phyloP scores from a whole-genome alignment of 2,888 invertebrate species.

The Caenorhabditis sulstoni region DNA sequence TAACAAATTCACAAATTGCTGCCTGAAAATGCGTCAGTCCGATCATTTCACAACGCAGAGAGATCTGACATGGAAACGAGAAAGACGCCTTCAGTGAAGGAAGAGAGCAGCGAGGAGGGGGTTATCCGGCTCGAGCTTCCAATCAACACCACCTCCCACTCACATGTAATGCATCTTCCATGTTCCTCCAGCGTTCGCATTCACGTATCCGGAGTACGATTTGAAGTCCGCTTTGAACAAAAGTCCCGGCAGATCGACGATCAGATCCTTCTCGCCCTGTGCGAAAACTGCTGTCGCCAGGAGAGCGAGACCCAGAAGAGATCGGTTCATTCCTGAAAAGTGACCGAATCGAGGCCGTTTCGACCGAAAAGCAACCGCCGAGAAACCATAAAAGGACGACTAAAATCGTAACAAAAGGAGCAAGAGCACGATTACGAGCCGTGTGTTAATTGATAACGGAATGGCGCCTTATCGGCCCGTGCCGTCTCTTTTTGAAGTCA shows the following conservation, averaged over 20 bases:
- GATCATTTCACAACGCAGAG: too few relatives aligned
- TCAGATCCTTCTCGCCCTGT: slow-evolving; percentile 62
- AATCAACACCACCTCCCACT: too few relatives aligned
- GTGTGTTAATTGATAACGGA: too few relatives aligned
- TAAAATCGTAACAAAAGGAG: slow-evolving; percentile 4
- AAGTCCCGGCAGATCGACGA: slow-evolving; percentile 81
- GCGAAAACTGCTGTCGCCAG: slow-evolving; percentile 24
- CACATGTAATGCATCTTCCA: slow-evolving; percentile 82
- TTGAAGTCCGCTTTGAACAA: slow-evolving; percentile 80
- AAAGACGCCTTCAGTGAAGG: too few relatives aligned
- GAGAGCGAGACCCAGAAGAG: slow-evolving; percentile 34
- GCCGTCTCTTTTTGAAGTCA: neutral
- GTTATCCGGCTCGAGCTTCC: too few relatives aligned
- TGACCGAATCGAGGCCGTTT: neutral
- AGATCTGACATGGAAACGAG: too few relatives aligned
- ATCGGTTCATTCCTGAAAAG: slow-evolving; percentile 41
- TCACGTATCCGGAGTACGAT: slow-evolving; percentile 82
- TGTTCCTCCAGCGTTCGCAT: slow-evolving; percentile 80
- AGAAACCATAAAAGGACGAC: neutral
- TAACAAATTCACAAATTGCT: too few relatives aligned
- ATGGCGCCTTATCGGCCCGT: neutral
- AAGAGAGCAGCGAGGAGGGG: too few relatives aligned
- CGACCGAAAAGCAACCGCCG: neutral
- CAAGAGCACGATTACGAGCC: neutral
- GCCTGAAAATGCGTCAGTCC: too few relatives aligned